A percentile compares a stretch with the other conserved stretches of the same genome.
These are phyloP conservation scores for Osmerus mordax DNA, from an alignment of 2,113 vertebrate species.

Conservation along the genomic window DNA sequence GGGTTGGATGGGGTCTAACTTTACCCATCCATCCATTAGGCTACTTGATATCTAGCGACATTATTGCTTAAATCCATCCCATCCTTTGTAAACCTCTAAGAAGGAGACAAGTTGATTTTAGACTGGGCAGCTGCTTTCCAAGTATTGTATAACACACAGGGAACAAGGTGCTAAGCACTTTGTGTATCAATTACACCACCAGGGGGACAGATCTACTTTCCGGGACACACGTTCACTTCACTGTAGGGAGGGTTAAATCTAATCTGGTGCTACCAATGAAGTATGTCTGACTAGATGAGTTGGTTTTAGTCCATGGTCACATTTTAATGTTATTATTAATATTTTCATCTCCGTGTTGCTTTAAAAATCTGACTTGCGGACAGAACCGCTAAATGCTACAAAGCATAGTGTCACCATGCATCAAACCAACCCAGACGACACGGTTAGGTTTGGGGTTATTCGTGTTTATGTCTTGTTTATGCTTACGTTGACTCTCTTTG, in stretches of 20 bases:
- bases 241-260: conserved; percentile 16
- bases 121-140: conserved; percentile 6
- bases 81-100: no score
- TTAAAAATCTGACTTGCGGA: not conserved
- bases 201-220: conserved; percentile 24
- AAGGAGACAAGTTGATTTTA: conserved; percentile 21
- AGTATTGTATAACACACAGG: conserved; percentile 29
- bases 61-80: no score
- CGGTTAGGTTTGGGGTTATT: conserved; percentile 28
- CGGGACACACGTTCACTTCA: conserved; percentile 37
- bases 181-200: conserved; percentile 34
- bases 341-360: conserved; percentile 28
- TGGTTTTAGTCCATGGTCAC: not conserved
- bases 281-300: not conserved
- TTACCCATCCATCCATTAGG: no score
- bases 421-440: not conserved
- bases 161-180: conserved; percentile 17
- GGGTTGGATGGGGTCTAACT: not conserved
- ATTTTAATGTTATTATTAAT: conserved; percentile 34
- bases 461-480: conserved; percentile 44
- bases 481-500: conserved; percentile 80
- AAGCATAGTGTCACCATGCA: conserved; percentile 17
- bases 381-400: conserved; percentile 45
- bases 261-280: not conserved
- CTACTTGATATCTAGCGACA: no score